A percentile compares a stretch with the other conserved stretches of the same genome.
These are phyloP conservation scores for Odontothrips loti DNA, from an alignment of 2,888 invertebrate genomes.

Conservation along the genomic window DNA sequence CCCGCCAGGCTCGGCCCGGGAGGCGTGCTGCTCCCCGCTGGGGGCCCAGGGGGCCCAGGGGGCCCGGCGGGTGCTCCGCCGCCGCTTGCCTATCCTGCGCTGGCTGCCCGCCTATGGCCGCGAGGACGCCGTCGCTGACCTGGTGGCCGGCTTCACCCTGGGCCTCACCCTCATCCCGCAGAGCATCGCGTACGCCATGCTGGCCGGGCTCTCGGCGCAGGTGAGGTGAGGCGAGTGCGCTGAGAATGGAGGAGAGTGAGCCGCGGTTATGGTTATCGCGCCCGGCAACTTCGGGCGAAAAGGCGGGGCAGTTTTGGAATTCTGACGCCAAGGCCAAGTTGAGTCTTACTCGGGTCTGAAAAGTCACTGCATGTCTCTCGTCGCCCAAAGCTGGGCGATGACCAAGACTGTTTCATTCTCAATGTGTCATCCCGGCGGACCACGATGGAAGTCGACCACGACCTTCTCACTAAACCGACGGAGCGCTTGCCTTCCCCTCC, in stretches of 20 bases:
- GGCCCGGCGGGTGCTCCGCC: neutral
- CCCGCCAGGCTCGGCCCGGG: neutral
- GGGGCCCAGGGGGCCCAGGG: too few species aligned
- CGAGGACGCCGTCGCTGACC: slow-evolving; percentile 66
- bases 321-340: too few species aligned
- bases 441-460: too few species aligned
- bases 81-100: neutral
- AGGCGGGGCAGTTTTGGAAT: too few species aligned
- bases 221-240: slow-evolving; percentile 43
- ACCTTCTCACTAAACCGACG: neutral
- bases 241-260: too few species aligned
- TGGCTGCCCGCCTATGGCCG: slow-evolving; percentile 60
- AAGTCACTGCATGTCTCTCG: too few species aligned
- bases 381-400: too few species aligned
- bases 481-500: neutral
- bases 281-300: too few species aligned
- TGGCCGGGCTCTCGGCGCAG: slow-evolving; percentile 80
- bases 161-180: slow-evolving; percentile 91
- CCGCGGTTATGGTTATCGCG: too few species aligned
- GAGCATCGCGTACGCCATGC: slow-evolving; percentile 83
- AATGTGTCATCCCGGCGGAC: too few species aligned
- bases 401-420: too few species aligned
- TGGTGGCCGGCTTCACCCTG: slow-evolving; percentile 83
- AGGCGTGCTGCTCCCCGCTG: neutral
- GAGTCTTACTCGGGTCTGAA: too few species aligned